A percentile compares a stretch with the other conserved stretches of the same genome.
phyloP scores from a whole-genome alignment of 37 sponge, comb jelly and placozoan species.

The Hexactinellida sp. region DNA sequence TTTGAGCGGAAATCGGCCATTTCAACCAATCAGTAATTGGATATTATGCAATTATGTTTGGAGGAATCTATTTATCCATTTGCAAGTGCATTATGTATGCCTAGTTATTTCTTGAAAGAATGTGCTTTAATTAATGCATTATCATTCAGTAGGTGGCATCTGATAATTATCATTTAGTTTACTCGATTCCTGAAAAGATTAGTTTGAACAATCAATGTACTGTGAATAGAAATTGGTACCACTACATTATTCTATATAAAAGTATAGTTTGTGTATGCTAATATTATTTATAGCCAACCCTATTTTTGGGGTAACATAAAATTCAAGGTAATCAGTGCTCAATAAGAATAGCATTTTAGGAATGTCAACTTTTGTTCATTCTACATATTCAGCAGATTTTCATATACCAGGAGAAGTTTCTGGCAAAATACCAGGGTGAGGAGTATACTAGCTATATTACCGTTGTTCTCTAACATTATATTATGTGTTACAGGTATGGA shows the following conservation, averaged over 20 bases:
- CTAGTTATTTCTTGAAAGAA: neutral
- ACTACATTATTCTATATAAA: too few species aligned
- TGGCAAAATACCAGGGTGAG: conserved; percentile 4
- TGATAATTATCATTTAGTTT: neutral
- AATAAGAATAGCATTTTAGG: neutral
- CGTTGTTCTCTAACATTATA: too few species aligned
- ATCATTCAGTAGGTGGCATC: neutral
- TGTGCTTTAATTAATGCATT: neutral
- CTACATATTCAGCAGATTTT: conserved; percentile 7
- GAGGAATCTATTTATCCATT: neutral
- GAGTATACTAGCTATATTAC: too few species aligned
- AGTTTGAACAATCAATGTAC: neutral
- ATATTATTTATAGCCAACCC: conserved; percentile 14
- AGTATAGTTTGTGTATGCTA: too few species aligned
- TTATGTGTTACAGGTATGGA: neutral
- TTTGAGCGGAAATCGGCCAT: too few species aligned
- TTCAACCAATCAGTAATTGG: too few species aligned
- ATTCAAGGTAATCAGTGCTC: neutral
- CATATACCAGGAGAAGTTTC: conserved; percentile 5
- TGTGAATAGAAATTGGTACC: neutral
- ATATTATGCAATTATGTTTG: neutral
- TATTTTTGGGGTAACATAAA: neutral
- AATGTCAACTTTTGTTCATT: neutral
- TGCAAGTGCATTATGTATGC: neutral
- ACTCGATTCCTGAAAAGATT: neutral